Percentiles rank a stretch among this genome's conserved stretches.
Conservation (phyloP, 2,888 invertebrate species). For the Drosophila crucigera region DNA sequence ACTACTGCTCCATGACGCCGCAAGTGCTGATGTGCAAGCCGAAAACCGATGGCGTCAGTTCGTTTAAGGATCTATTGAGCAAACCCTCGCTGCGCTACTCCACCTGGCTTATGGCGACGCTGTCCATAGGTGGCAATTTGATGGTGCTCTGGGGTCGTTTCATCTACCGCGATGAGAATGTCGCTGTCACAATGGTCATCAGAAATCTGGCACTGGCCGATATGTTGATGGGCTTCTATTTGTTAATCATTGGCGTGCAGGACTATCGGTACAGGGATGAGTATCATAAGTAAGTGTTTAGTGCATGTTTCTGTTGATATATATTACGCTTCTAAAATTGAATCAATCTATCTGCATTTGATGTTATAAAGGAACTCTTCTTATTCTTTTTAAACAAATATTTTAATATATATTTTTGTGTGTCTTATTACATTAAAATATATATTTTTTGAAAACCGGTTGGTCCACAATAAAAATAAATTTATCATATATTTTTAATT, state of each 20-base stretch:
- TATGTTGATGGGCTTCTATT: slow-evolving; percentile 89
- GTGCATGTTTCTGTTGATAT: not conserved
- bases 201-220: slow-evolving; percentile 89
- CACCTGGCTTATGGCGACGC: slow-evolving; percentile 88
- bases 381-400: not conserved
- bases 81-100: slow-evolving; percentile 87
- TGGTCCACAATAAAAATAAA: no score
- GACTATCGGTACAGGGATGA: slow-evolving; percentile 87
- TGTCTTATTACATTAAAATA: not conserved
- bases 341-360: not conserved
- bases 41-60: slow-evolving; percentile 88
- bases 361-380: not conserved
- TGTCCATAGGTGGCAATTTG: slow-evolving; percentile 88
- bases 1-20: slow-evolving; percentile 88
- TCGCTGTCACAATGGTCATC: slow-evolving; percentile 88
- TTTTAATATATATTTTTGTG: not conserved
- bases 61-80: slow-evolving; percentile 87
- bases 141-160: slow-evolving; percentile 88
- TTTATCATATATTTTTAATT: not conserved
- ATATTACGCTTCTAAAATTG: not conserved
- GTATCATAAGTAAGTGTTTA: slow-evolving; percentile 85
- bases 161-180: slow-evolving; percentile 88
- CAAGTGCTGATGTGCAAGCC: slow-evolving; percentile 87
- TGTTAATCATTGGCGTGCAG: slow-evolving; percentile 88
- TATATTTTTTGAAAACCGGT: not conserved